Conservation (phyloP, 2,797 vertebrate genomes). For the Betta splendens region DNA sequence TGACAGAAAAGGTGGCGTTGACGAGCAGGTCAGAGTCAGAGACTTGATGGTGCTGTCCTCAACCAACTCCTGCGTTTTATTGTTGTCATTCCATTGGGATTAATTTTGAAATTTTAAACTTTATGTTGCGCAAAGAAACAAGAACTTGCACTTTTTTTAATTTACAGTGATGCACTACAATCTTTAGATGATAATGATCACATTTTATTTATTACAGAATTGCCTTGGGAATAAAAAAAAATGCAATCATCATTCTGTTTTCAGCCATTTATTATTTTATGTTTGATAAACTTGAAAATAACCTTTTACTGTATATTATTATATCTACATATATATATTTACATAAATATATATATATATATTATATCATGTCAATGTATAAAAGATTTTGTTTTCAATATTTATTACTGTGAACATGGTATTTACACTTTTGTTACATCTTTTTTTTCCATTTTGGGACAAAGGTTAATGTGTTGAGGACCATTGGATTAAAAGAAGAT, state of each 20-base stretch:
- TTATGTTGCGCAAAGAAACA: slow-evolving; percentile 82
- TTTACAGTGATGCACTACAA: slow-evolving; percentile 97
- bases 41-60: slow-evolving; percentile 74
- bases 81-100: slow-evolving; percentile 74
- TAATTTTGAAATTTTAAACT: slow-evolving; percentile 79
- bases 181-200: slow-evolving; percentile 90
- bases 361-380: slow-evolving; percentile 90
- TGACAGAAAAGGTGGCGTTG: slow-evolving; percentile 61
- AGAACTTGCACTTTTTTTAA: slow-evolving; percentile 90
- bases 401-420: slow-evolving; percentile 97
- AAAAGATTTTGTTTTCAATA: slow-evolving; percentile 87
- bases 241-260: slow-evolving; percentile 85
- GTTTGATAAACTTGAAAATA: slow-evolving; percentile 91
- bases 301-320: slow-evolving; percentile 83
- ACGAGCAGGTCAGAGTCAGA: slow-evolving; percentile 67
- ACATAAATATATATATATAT: slow-evolving; percentile 69
- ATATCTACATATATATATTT: slow-evolving; percentile 68
- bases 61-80: slow-evolving; percentile 74
- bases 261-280: slow-evolving; percentile 85
- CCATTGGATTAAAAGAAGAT: slow-evolving; percentile 76
- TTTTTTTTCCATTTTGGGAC: slow-evolving; percentile 74
- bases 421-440: slow-evolving; percentile 87
- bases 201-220: slow-evolving; percentile 96
- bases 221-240: slow-evolving; percentile 94
- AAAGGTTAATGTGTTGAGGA: slow-evolving; percentile 80